Evolutionary conservation across 2,888 invertebrate genomes (phyloP).

Genomic region (Pogonocherus hispidulus): DNA sequence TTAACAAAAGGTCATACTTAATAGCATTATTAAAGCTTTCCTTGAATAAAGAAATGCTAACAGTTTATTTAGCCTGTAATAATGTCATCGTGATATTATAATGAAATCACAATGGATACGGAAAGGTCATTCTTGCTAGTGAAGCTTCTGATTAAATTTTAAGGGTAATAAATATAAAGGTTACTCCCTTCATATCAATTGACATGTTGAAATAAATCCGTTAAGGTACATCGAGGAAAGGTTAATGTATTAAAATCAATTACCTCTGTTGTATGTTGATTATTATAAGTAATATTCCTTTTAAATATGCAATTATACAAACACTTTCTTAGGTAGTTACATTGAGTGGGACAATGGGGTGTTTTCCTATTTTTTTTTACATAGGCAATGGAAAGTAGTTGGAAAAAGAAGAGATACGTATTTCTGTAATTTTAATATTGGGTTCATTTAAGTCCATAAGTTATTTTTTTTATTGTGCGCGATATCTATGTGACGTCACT

Average conservation of each 20-base stretch:
- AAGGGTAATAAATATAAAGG: conserved; percentile 66
- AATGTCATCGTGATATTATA: conserved; percentile 66
- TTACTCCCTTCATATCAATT: conserved; percentile 61
- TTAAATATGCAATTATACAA: too few species aligned
- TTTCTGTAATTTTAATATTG: too few species aligned
- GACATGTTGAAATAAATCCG: conserved; percentile 54
- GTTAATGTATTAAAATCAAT: conserved; percentile 49
- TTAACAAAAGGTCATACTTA: not conserved
- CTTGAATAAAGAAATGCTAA: not conserved
- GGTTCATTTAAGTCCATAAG: too few species aligned
- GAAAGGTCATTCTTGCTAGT: conserved; percentile 63
- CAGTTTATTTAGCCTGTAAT: conserved; percentile 40
- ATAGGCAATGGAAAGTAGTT: too few species aligned
- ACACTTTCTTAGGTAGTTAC: too few species aligned
- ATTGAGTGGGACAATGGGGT: too few species aligned
- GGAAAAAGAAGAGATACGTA: too few species aligned
- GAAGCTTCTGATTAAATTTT: conserved; percentile 66
- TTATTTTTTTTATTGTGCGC: too few species aligned
- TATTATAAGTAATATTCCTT: too few species aligned
- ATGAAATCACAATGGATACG: conserved; percentile 61
- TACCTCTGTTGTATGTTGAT: not conserved
- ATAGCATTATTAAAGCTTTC: conserved; percentile 1
- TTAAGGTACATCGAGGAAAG: conserved; percentile 51
- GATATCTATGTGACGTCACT: too few species aligned
- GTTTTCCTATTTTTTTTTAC: too few species aligned